Percentiles rank a stretch among this genome's conserved stretches.
phyloP scores from a whole-genome alignment of 2,797 vertebrate species.

The Enteromius trimaculatus region DNA sequence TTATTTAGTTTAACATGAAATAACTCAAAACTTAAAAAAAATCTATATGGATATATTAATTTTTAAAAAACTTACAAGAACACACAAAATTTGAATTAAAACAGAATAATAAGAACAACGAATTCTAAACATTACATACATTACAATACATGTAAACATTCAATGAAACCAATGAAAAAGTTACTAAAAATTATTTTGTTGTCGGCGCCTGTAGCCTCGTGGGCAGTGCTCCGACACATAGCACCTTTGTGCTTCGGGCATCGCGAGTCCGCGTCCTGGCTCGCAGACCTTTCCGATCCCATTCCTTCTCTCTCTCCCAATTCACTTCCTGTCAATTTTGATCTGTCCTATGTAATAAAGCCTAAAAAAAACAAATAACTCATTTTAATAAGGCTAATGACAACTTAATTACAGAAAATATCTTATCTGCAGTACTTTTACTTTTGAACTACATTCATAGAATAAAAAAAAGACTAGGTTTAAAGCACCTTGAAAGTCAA shows the following conservation, averaged over 20 bases:
- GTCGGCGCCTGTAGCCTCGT: too few relatives aligned
- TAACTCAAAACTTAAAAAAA: not conserved
- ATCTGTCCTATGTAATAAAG: too few relatives aligned
- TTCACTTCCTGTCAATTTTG: too few relatives aligned
- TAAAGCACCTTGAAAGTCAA: not conserved
- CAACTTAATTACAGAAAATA: not conserved
- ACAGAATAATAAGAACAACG: not conserved
- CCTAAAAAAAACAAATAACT: not conserved
- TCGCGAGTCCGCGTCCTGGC: too few relatives aligned
- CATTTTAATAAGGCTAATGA: not conserved
- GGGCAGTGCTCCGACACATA: too few relatives aligned
- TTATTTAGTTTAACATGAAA: not conserved
- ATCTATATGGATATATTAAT: not conserved
- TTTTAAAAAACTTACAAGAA: not conserved
- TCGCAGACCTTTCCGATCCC: too few relatives aligned
- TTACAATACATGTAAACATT: too few relatives aligned
- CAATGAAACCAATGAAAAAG: too few relatives aligned
- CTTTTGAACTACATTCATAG: not conserved
- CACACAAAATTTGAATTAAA: not conserved
- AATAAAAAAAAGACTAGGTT: not conserved
- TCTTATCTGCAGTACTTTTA: not conserved
- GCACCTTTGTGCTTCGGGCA: too few relatives aligned
- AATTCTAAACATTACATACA: not conserved
- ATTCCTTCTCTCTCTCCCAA: too few relatives aligned
- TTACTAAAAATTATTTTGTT: not conserved